These are phyloP conservation scores for Drosophila lacicola DNA, from an alignment of 2,888 invertebrate species.

Conservation along the genomic window DNA sequence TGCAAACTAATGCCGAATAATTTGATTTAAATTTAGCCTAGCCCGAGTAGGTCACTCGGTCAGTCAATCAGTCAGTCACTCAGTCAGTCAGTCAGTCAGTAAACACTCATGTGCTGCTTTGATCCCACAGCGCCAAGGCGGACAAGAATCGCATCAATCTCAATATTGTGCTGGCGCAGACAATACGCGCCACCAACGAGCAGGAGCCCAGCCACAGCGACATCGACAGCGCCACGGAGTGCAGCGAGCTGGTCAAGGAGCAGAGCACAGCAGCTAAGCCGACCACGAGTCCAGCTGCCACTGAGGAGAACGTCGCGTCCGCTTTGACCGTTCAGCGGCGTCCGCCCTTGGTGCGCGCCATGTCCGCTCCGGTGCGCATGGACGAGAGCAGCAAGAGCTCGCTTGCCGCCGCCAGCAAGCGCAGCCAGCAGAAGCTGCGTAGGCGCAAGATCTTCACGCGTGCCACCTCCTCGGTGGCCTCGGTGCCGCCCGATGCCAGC, in stretches of 20 bases:
- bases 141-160: slow-evolving; percentile 87
- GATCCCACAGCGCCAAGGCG: slow-evolving; percentile 59
- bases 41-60: slow-evolving; percentile 60
- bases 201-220: slow-evolving; percentile 71
- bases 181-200: slow-evolving; percentile 83
- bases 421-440: slow-evolving; percentile 76
- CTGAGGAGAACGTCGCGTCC: slow-evolving; percentile 28
- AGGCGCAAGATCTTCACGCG: slow-evolving; percentile 80
- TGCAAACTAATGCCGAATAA: slow-evolving; percentile 72
- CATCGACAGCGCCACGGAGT: slow-evolving; percentile 72
- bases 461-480: slow-evolving; percentile 54
- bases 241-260: slow-evolving; percentile 38
- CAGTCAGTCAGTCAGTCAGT: slow-evolving; percentile 21
- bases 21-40: slow-evolving; percentile 74
- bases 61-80: slow-evolving; percentile 19
- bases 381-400: slow-evolving; percentile 79
- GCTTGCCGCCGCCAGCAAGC: slow-evolving; percentile 74
- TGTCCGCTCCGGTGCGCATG: slow-evolving; percentile 85
- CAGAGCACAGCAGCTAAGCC: neutral
- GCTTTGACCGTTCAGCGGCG: slow-evolving; percentile 80
- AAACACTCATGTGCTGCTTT: slow-evolving; percentile 26
- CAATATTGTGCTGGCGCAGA: slow-evolving; percentile 87
- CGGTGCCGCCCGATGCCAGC: slow-evolving; percentile 25
- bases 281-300: neutral
- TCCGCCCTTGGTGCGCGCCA: slow-evolving; percentile 84